Base-by-base conservation (phyloP, 2,888 invertebrate genomes). In the Eilema sororculum region DNA sequence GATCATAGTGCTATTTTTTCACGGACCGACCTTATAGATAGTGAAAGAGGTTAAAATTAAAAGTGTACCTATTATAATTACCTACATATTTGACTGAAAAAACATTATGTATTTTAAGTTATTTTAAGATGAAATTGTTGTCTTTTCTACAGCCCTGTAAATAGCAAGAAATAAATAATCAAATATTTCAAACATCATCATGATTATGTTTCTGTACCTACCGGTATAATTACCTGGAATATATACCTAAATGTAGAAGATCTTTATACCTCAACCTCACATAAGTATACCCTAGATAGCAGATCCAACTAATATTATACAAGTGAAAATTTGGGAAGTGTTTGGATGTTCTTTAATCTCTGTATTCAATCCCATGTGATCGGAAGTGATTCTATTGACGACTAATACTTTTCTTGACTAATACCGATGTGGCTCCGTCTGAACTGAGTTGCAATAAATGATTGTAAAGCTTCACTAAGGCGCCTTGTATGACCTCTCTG, bases 101-200 rank as follows among this genome's bases (percentile, higher is more conserved):
- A 91, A 88, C 90, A 89, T 87, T 86, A 89, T 87, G 87, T 93
- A 92, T 89, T 91, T 90, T 93, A 92, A 91, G 93, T 92, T 93
- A 92, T 88, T 90, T 88, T 93, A 91, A 91, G 90, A 89, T 79
- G 83, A 89, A 89, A 90, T 89, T 91, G 91, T 92, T 93, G 93
- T 92, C 89, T 93, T 94, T 94, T 94, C 91, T 93, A 94, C 92
- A 90, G 91, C 91, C 93, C 87, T 95, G 94, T 95, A 95, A 86
- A 93, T 93, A 95, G 93, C 94, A 84, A 89, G 85, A 85, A 89
- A 86, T 85, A 84, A 89, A 78, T 82, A 80, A 81, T 82, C 72
- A 77, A 87, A 87, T 91, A 92, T 91, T 92, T 92, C 90, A 87
- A 90, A 83, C 87, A 28, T 84, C 84, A 84, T 80, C 73, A 65